phyloP scores from a whole-genome alignment of 2,797 vertebrate species.

The Liasis olivaceus region DNA sequence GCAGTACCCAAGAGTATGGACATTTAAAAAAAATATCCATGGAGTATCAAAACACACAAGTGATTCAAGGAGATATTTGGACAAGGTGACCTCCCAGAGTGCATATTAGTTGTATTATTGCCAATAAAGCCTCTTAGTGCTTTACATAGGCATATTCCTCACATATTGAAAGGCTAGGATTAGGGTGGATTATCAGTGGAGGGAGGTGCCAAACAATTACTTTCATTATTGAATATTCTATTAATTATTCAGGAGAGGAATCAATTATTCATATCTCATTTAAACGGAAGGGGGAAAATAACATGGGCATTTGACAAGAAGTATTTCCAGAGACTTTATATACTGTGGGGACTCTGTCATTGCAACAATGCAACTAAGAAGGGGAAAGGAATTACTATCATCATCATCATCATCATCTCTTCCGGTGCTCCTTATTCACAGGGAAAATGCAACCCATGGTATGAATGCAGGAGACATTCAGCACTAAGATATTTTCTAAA shows the following conservation, averaged over 20 bases:
- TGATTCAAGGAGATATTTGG: constrained; percentile 58
- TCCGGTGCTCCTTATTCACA: neutral
- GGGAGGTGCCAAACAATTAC: constrained; percentile 81
- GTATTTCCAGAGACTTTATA: constrained; percentile 51
- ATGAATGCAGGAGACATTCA: neutral
- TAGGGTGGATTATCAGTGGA: constrained; percentile 74
- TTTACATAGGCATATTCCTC: constrained; percentile 63
- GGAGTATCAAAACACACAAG: neutral
- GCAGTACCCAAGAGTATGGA: constrained; percentile 32
- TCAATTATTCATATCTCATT: constrained; percentile 85
- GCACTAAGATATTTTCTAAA: neutral
- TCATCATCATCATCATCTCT: neutral
- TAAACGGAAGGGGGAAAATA: constrained; percentile 67
- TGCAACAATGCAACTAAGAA: constrained; percentile 16
- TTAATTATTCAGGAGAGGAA: constrained; percentile 81
- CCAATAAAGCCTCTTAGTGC: constrained; percentile 59
- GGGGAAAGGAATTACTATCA: neutral
- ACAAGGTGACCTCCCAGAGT: constrained; percentile 72
- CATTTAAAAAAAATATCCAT: neutral
- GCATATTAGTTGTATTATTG: constrained; percentile 57
- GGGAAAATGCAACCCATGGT: neutral
- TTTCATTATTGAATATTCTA: constrained; percentile 83
- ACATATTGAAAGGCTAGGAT: constrained; percentile 63
- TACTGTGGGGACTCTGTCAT: constrained; percentile 60
- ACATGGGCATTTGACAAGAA: constrained; percentile 70